These are phyloP conservation scores for Stictocephala bisonia DNA, from an alignment of 2,888 invertebrate species.

Conservation along the genomic window DNA sequence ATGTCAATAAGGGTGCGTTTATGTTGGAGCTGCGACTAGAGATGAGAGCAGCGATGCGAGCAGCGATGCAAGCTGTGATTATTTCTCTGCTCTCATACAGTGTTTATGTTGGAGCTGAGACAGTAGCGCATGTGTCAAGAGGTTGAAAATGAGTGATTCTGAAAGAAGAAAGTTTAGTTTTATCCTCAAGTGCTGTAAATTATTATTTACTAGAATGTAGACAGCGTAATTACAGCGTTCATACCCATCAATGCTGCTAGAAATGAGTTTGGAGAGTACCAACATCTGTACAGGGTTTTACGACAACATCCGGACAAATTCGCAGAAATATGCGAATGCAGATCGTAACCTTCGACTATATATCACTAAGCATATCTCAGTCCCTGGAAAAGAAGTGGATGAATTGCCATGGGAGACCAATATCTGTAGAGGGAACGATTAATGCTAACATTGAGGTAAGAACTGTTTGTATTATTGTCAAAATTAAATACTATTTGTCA, in stretches of 20 bases:
- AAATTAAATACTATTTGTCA: conserved; percentile 3
- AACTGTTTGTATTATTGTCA: conserved; percentile 13
- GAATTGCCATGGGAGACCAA: conserved; percentile 5
- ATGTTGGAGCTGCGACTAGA: too few relatives aligned
- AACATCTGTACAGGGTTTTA: conserved; percentile 7
- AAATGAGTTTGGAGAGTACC: conserved; percentile 6
- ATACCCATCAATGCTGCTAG: conserved; percentile 6
- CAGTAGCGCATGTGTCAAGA: too few relatives aligned
- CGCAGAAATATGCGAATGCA: conserved; percentile 7
- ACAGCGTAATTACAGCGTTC: conserved; percentile 4
- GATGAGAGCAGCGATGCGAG: too few relatives aligned
- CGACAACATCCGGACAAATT: conserved; percentile 10
- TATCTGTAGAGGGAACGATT: conserved; percentile 13
- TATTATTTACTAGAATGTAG: conserved; percentile 9
- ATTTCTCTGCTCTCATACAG: too few relatives aligned
- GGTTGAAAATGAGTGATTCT: conserved; percentile 1
- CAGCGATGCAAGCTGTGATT: too few relatives aligned
- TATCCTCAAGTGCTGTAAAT: conserved; percentile 5
- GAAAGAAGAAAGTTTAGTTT: conserved; percentile 13
- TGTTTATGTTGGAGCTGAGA: too few relatives aligned
- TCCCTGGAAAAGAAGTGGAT: conserved; percentile 10
- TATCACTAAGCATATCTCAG: conserved; percentile 7
- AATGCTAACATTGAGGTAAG: conserved; percentile 13
- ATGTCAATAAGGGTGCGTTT: too few relatives aligned
- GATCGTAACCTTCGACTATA: conserved; percentile 8